Evolutionary conservation across 2,113 vertebrate genomes (phyloP).

Genomic region (Peromyscus californicus): DNA sequence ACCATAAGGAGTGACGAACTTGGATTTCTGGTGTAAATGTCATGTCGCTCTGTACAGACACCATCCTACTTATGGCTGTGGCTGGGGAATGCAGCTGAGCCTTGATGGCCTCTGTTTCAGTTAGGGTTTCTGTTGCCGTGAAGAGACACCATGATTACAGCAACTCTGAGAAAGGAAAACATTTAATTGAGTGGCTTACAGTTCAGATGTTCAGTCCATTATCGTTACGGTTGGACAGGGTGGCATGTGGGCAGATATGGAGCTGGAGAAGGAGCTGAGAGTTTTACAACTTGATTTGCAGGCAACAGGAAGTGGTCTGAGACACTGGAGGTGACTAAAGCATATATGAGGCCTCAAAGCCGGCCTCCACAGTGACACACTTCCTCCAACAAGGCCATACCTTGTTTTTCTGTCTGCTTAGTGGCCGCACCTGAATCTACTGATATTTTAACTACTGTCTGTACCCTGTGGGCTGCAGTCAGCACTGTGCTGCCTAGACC

Average conservation of each 20-base stretch:
- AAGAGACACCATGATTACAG: not conserved
- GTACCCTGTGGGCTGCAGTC: not conserved
- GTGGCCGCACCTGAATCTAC: not conserved
- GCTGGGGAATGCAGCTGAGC: not conserved
- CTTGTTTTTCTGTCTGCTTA: not conserved
- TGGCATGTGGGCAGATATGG: not conserved
- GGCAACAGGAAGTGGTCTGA: not conserved
- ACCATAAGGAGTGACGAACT: accelerated
- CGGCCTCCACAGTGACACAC: not conserved
- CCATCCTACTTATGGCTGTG: accelerated
- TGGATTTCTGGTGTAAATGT: too few species aligned
- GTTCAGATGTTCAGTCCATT: not conserved
- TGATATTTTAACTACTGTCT: not conserved
- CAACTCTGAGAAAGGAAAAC: not conserved
- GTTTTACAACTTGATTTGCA: not conserved
- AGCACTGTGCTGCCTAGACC: not conserved
- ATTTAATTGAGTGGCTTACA: not conserved
- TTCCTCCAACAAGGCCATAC: not conserved
- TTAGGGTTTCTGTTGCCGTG: not conserved
- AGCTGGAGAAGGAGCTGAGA: not conserved
- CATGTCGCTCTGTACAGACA: not conserved
- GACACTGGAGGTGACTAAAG: not conserved
- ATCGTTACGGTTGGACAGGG: not conserved
- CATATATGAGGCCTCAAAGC: not conserved
- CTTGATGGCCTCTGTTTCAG: not conserved